Evolutionary conservation across 2,888 invertebrate genomes (phyloP), one percentile per base, ranked within the genome.

Genomic region (Onchidella celtica): DNA sequence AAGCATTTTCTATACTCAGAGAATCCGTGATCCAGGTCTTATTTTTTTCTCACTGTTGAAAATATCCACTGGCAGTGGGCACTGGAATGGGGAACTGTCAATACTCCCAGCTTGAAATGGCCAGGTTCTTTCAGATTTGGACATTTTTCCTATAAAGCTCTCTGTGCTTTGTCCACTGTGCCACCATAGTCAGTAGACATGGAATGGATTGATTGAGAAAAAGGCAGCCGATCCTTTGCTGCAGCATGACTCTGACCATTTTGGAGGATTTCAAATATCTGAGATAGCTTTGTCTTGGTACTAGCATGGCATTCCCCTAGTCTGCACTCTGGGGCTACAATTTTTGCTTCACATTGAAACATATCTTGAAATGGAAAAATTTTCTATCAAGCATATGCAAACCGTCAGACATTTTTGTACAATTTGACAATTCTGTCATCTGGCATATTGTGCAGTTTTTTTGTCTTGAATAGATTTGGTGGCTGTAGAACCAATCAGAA

Each of bases 31-130:
- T 11, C 47, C 47, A 47, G 4, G 66, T 66, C 32, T 66, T 24
- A 9, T 27, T 66, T 38, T n/a, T 38, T 70, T 11, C 40, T 11
- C 11, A 70, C 70, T 27, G 21, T 40, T 11, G 40, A 40, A 40
- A 66, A 70, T 3, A 70, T 34, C 27, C 70, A 9, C 40, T 70
- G 38, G 24, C 70, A 70, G 24, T 36, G 40, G n/a, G 70, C 70
- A 40, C 70, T 70, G 21, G 29, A 29, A 17, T 70, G 70, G 4
- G 47, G 70, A 70, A 70, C 34, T 17, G 70, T 70, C 11, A 70
- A 40, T 38, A 70, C 3, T 3, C 70, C 70, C 4, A 40, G n/a
- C 70, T 38, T 70, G 24, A 70, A 6, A 47, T 47, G 47, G 9
- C 6, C 47, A 11, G 17, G 24, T 24, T 70, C 21, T 6, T 38